Conservation (phyloP, 2,888 invertebrate species). For the Celastrina argiolus region DNA sequence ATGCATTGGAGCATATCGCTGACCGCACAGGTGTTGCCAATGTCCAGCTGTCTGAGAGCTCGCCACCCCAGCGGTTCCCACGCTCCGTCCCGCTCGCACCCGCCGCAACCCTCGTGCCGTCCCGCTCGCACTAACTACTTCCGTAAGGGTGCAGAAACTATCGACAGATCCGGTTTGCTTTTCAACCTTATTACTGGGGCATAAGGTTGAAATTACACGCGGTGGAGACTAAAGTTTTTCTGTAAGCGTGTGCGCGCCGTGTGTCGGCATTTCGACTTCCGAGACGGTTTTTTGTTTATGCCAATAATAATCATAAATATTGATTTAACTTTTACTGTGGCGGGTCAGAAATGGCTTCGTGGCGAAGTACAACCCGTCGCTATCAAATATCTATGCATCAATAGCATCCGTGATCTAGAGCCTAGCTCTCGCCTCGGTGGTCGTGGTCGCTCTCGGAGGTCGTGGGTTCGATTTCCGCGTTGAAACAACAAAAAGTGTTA, state of each 20-base stretch:
- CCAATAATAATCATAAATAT: neutral
- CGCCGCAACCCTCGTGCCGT: conserved; percentile 29
- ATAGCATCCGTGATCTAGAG: no score
- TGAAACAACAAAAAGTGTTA: no score
- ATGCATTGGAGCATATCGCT: neutral
- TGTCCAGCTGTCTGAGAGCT: conserved; percentile 64
- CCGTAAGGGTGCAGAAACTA: conserved; percentile 74
- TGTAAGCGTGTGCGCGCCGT: conserved; percentile 63
- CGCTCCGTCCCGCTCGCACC: conserved; percentile 52
- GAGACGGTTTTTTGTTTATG: neutral
- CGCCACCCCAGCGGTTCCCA: conserved; percentile 74
- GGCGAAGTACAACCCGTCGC: neutral
- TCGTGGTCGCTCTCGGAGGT: no score
- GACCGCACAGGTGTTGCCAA: conserved; percentile 48
- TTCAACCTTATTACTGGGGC: neutral
- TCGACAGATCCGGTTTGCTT: conserved; percentile 23
- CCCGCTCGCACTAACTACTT: conserved; percentile 50
- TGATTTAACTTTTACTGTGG: neutral
- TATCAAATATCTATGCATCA: no score
- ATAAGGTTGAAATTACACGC: neutral
- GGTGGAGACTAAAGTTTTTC: conserved; percentile 46
- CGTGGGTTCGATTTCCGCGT: no score
- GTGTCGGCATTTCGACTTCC: conserved; percentile 40
- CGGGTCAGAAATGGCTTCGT: neutral
- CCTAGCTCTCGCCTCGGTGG: no score